Base-by-base conservation (phyloP, 2,797 vertebrate genomes). In the Channa striata region DNA sequence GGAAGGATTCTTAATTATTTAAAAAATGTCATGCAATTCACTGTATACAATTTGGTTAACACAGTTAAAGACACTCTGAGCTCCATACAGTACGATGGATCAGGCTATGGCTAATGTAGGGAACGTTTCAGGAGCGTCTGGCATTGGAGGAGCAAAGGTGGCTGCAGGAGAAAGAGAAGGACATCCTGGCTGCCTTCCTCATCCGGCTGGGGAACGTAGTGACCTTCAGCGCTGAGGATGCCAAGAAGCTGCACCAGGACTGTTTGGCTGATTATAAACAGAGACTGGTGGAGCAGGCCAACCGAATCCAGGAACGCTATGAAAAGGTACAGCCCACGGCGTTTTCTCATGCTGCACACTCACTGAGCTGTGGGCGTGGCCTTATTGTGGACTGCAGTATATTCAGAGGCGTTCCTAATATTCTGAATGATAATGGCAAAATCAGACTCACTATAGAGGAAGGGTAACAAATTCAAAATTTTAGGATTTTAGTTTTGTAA, bases 101-200 rank as follows among this genome's bases (percentile, higher is more conserved):
- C 25, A 30, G 25, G 25, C 25, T n/a, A n/a, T n/a, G n/a, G n/a
- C n/a, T n/a, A n/a, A n/a, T n/a, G n/a, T n/a, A n/a, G n/a, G n/a
- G n/a, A n/a, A n/a, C 10, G 40, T 0, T 37, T 62, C 51, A 81
- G 80, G 59, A 44, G 50, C 51, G 4, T 3, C 11, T 25, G 37
- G 76, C 66, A 11, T 25, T 3, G 0, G 79, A 82, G 67, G 84
- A 92, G 62, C 25, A 69, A 30, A 16, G 2, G n/a, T 63, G 63
- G 77, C 59, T 75, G 43, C 54, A 79, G 74, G 70, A 86, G 72
- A 72, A 65, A 53, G 48, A 86, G 65, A 30, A 37, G 6, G 89
- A 92, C 60, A 4, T 76, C 48, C 72, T 90, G 70, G 76, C 82
- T 17, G 77, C 70, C 0, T 1, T 83, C 13, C 68, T 86, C 16